Percentiles rank a stretch among this genome's conserved stretches.
Conservation (phyloP, 2,797 vertebrate species). For the Sarcophilus harrisii region DNA sequence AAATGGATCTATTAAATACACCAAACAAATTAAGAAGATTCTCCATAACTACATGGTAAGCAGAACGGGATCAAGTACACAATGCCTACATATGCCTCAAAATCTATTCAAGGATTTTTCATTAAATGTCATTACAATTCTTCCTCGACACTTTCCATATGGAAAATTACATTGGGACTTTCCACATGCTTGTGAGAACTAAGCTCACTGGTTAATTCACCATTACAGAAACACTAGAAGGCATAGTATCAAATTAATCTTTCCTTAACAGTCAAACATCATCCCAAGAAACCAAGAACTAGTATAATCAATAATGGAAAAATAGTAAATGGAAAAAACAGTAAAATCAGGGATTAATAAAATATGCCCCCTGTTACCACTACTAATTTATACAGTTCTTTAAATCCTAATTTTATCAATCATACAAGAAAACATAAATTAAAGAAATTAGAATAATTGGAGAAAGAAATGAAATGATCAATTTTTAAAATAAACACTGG, state of each 20-base stretch:
- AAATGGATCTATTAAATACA: neutral
- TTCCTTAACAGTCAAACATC: neutral
- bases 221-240: neutral
- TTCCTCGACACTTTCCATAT: neutral
- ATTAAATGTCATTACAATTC: neutral
- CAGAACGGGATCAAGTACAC: neutral
- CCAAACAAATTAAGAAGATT: neutral
- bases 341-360: neutral
- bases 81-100: neutral
- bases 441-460: neutral
- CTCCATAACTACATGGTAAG: neutral
- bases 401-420: neutral
- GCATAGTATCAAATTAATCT: neutral
- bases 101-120: neutral
- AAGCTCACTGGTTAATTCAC: neutral
- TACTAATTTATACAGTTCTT: neutral
- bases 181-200: neutral
- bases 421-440: neutral
- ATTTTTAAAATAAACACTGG: neutral
- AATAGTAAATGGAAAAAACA: neutral
- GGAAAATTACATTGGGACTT: neutral
- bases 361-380: neutral
- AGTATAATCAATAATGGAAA: neutral
- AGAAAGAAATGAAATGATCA: neutral
- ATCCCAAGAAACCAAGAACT: neutral